Conservation (phyloP, 1,140 invertebrate genomes). For the Cecropterus lyciades region DNA sequence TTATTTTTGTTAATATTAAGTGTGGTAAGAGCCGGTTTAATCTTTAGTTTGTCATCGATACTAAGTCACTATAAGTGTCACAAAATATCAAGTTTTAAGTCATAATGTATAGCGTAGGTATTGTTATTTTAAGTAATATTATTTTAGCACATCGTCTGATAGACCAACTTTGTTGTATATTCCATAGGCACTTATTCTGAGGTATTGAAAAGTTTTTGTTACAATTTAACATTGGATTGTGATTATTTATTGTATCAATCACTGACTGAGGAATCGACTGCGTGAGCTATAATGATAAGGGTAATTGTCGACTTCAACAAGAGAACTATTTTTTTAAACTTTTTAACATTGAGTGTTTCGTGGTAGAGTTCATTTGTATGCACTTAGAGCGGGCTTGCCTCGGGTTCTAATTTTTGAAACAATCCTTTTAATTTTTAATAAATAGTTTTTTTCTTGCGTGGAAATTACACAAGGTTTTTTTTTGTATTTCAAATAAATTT, state of each 20-base stretch:
- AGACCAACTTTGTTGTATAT: conserved; percentile 5
- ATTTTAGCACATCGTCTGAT: conserved; percentile 30
- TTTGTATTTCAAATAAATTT: too few relatives aligned
- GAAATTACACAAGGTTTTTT: too few relatives aligned
- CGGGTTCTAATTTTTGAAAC: conserved; percentile 9
- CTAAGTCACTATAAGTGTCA: conserved; percentile 75
- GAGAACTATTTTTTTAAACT: conserved; percentile 82
- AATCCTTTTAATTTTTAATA: not conserved
- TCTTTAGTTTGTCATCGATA: conserved; percentile 61
- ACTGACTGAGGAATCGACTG: conserved; percentile 78
- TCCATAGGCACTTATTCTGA: conserved; percentile 6
- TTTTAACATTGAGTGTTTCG: conserved; percentile 69
- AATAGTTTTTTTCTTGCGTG: not conserved
- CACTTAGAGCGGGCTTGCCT: conserved; percentile 19
- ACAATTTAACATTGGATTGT: conserved; percentile 41
- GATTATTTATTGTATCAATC: conserved; percentile 44
- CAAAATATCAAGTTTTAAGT: conserved; percentile 56
- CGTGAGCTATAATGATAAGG: conserved; percentile 69
- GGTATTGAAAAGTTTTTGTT: conserved; percentile 30
- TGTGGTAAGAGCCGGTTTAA: conserved; percentile 33
- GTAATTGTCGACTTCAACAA: conserved; percentile 70
- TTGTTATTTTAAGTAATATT: conserved; percentile 37
- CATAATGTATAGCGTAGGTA: conserved; percentile 42
- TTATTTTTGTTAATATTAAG: conserved; percentile 37
- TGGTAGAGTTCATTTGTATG: conserved; percentile 60